Base-by-base conservation (phyloP, 53 echinoderm and acorn worm genomes). In the Patiria pectinifera region DNA sequence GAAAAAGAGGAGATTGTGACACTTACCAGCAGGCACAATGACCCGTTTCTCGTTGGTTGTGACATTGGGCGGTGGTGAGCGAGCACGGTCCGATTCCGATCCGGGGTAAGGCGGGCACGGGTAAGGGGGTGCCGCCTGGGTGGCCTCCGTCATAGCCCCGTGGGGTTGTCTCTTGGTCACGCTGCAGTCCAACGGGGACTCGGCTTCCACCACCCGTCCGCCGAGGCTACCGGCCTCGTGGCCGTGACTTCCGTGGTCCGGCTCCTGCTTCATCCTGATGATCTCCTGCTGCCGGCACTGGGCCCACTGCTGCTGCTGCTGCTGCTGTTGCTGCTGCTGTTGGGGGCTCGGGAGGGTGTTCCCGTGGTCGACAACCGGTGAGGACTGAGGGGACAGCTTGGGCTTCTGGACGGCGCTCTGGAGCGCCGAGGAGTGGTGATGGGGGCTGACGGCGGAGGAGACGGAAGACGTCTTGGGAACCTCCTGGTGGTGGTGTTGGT, bases 11-110 rank as follows among this genome's bases (percentile, higher is more conserved):
- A 71, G 45, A 76, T 18, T 35, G 15, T 86, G 71, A 53, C 25
- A 63, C 97, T 93, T 85, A 97, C 97, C 97, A 76, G 97, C 97
- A 18, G 97, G 97, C 12, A 97, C 97, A 24, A 97, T 97, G 89
- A 97, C 97, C 71, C 97, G 85, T 69, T 95, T 95, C 59, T 97
- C 97, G 62, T 94, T 95, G 87, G 97, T 97, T 72, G 97, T 97
- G 86, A 97, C 95, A 89, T 97, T 97, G 4, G 97, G 97, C 45
- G 97, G 97, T 3, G 97, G 97, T 46, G 97, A 95, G 44, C 95
- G 93, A 9, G 93, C 93, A 14, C 94, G 91, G 35, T 94, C 94
- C 44, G 86, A 75, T 45, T 91, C 92, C 4, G 94, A 62, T 24
- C 91, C 92, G 35, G 93, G 91, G 83, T 93, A 94, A n/a, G 97